These are phyloP conservation scores for Ephestia elutella DNA, from an alignment of 1,140 invertebrate genomes.

Conservation along the genomic window DNA sequence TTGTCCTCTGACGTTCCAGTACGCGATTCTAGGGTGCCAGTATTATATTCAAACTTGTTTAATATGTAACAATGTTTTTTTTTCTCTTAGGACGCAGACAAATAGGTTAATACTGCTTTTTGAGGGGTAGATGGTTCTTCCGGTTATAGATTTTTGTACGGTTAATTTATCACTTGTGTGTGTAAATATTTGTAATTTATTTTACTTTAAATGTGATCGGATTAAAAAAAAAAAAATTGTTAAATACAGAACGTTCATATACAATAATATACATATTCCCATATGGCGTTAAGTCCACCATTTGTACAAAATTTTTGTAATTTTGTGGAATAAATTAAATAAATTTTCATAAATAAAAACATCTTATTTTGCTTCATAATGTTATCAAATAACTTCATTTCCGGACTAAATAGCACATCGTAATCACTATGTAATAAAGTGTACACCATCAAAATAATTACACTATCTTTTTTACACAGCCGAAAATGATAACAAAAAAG, in stretches of 20 bases:
- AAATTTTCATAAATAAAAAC: too few relatives aligned
- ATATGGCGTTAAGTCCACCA: too few relatives aligned
- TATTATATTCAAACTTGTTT: slow-evolving; percentile 2
- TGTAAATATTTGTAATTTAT: too few relatives aligned
- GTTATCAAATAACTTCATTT: background rate
- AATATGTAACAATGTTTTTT: background rate
- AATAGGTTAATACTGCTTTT: background rate
- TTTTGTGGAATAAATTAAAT: too few relatives aligned
- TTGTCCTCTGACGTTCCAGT: slow-evolving; percentile 15
- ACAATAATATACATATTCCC: too few relatives aligned
- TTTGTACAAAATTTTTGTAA: too few relatives aligned
- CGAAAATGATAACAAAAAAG: background rate
- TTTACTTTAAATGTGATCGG: too few relatives aligned
- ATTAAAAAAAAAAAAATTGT: too few relatives aligned
- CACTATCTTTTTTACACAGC: background rate
- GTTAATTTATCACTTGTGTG: too few relatives aligned
- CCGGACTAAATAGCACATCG: background rate
- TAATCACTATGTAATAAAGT: background rate
- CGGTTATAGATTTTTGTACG: background rate
- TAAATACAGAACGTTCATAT: too few relatives aligned
- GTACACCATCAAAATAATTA: background rate
- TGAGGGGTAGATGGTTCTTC: background rate
- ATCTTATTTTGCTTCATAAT: background rate
- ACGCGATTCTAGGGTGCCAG: slow-evolving; percentile 12
- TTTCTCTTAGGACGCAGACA: background rate